Percentiles rank a stretch among this genome's conserved stretches.
Evolutionary conservation across 2,113 vertebrate species (phyloP).

Genomic region (Xyrauchen texanus): DNA sequence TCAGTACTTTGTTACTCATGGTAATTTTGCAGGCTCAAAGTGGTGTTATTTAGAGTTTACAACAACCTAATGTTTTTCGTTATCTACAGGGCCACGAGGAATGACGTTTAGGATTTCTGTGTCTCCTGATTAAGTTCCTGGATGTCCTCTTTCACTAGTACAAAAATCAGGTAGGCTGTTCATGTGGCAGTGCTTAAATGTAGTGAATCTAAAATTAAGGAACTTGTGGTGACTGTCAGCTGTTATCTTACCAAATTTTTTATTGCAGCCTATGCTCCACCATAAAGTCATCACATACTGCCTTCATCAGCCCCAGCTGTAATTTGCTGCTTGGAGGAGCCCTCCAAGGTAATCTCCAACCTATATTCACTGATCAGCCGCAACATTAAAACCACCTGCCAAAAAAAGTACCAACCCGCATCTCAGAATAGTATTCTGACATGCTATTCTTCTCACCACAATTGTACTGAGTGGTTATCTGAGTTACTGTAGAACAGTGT

Average conservation of each 20-base stretch:
- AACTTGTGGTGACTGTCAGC: neutral
- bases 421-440: no score
- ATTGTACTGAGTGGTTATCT: no score
- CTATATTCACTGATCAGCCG: neutral
- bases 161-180: conserved; percentile 68
- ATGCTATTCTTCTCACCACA: no score
- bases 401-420: no score
- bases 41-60: neutral
- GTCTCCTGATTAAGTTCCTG: conserved; percentile 77
- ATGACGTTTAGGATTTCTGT: conserved; percentile 76
- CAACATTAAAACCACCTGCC: no score
- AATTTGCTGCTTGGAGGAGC: conserved; percentile 71
- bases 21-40: conserved; percentile 6
- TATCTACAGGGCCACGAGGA: conserved; percentile 56
- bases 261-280: conserved; percentile 63
- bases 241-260: neutral
- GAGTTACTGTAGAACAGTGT: no score
- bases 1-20: conserved; percentile 1
- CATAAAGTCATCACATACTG: conserved; percentile 65
- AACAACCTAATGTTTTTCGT: conserved; percentile 28
- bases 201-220: neutral
- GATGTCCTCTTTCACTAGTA: conserved; percentile 73
- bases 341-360: conserved; percentile 67
- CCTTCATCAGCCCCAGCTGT: conserved; percentile 61
- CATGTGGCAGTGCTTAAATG: conserved; percentile 30